Evolutionary conservation across 2,888 invertebrate genomes (phyloP).

Genomic region (Pilophorus perplexus): DNA sequence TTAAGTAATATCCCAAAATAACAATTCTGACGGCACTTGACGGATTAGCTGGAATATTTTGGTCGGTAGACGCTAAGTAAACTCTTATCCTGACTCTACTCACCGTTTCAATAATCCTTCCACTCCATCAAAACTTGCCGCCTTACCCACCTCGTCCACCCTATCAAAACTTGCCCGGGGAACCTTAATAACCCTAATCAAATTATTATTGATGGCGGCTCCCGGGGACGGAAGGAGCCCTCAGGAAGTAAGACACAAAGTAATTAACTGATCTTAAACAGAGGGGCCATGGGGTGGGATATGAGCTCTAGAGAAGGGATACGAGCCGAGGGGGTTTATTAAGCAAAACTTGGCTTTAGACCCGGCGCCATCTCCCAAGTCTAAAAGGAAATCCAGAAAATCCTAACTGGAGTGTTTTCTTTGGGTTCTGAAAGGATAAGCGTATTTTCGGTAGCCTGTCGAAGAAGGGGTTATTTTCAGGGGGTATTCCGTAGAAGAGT

Average conservation of each 20-base stretch:
- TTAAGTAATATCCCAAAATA: too few relatives aligned
- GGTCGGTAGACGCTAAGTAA: not conserved
- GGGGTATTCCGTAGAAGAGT: not conserved
- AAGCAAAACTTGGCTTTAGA: slow-evolving; percentile 34
- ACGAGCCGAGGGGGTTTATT: slow-evolving; percentile 25
- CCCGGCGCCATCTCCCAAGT: too few relatives aligned
- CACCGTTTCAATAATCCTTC: slow-evolving; percentile 26
- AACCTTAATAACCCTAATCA: slow-evolving; percentile 20
- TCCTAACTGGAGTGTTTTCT: too few relatives aligned
- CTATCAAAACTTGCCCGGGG: slow-evolving; percentile 4
- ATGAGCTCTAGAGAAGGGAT: too few relatives aligned
- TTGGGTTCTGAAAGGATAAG: too few relatives aligned
- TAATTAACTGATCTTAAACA: slow-evolving; percentile 26
- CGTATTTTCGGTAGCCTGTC: too few relatives aligned
- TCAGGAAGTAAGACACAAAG: slow-evolving; percentile 28
- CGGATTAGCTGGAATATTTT: not conserved
- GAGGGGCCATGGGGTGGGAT: too few relatives aligned
- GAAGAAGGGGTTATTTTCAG: not conserved
- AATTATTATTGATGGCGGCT: slow-evolving; percentile 29
- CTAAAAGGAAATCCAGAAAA: too few relatives aligned
- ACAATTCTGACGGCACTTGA: too few relatives aligned
- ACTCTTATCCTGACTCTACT: not conserved
- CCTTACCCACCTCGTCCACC: not conserved
- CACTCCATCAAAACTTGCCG: slow-evolving; percentile 25
- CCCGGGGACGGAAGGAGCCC: too few relatives aligned